These are phyloP conservation scores for Biston stratarius DNA, from an alignment of 2,888 invertebrate genomes.

Conservation along the genomic window DNA sequence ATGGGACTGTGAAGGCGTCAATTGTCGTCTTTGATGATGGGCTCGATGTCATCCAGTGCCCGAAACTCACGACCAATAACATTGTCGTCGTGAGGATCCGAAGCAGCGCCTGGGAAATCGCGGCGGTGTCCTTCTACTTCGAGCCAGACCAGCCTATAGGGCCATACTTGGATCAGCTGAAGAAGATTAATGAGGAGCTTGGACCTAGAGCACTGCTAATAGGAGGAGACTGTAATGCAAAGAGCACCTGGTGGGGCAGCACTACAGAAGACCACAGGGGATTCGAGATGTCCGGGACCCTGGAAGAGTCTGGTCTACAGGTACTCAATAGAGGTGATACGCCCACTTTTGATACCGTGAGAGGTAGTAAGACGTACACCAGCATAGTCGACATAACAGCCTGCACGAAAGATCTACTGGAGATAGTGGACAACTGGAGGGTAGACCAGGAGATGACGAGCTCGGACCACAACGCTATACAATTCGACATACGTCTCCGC, in stretches of 20 bases:
- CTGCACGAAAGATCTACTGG: not conserved
- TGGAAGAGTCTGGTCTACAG: not conserved
- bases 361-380: not conserved
- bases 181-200: not conserved
- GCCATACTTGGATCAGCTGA: not conserved
- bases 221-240: not conserved
- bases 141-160: slow-evolving; percentile 29
- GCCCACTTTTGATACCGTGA: not conserved
- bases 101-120: slow-evolving; percentile 34
- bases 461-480: not conserved
- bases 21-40: not conserved
- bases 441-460: not conserved
- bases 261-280: not conserved
- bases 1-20: not conserved
- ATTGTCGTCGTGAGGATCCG: slow-evolving; percentile 31
- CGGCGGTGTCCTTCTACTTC: slow-evolving; percentile 39
- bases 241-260: slow-evolving; percentile 1
- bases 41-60: not conserved
- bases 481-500: not conserved
- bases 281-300: not conserved
- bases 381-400: not conserved
- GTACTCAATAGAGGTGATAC: slow-evolving; percentile 17
- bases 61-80: slow-evolving; percentile 16
- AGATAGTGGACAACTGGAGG: slow-evolving; percentile 5
- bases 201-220: not conserved